Base-by-base conservation (phyloP, 1,140 invertebrate genomes). In the Drosophila saltans region DNA sequence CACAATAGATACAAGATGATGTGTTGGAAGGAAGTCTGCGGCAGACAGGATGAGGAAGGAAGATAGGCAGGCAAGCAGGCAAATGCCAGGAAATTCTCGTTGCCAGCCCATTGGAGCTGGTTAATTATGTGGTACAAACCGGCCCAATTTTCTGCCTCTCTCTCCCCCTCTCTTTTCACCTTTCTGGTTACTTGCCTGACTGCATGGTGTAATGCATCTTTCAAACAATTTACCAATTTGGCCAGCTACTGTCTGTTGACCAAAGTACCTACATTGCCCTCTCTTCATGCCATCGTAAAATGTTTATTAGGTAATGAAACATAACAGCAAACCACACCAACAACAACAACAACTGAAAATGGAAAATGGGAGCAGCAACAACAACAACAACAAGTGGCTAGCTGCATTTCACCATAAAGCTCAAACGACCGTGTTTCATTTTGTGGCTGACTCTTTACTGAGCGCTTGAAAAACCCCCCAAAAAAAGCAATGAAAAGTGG, bases 261-360 rank as follows among this genome's bases (percentile, higher is more conserved):
- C 81, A 63, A 77, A 26, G 16, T 39, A 26, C 28, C 2, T 28
- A n/a, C 6, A 6, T n/a, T 30, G 40, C 16, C 33, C 16, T 9
- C 66, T 45, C 45, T 36, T 28, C 73, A 24, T 45, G 10, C 48
- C 26, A 76, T 74, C 83, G 80, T 86, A 88, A 86, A 86, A 86
- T 86, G 83, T 86, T 86, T 86, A 86, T 86, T 86, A 86, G 83
- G 80, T 72, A 86, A 86, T 86, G 72, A 86, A 88, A 86, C 83
- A 86, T 82, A 80, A 77, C 81, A 84, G 81, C 74, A 84, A 72
- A 70, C 75, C 79, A 39, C 72, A 64, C 24, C 71, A 65, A 61
- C 59, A 30, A 62, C 57, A 30, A 62, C 57, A 36, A 52, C 45
- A 24, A 3, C 4, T 3, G 0, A 2, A 30, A 36, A 36, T 1